phyloP scores from a whole-genome alignment of 2,888 invertebrate genomes.

The Epinotia ramella region DNA sequence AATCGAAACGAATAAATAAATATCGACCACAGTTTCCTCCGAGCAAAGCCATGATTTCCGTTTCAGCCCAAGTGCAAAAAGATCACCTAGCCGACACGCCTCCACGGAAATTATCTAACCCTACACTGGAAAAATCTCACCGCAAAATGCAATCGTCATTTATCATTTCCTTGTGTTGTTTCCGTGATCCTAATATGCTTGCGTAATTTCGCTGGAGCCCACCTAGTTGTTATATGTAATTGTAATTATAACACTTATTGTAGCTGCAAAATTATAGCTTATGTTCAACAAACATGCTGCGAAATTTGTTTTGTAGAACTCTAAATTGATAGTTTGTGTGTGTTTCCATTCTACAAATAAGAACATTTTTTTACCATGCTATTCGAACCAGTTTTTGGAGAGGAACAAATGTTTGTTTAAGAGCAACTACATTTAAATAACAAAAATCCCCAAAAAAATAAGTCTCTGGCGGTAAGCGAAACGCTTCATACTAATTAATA shows the following conservation, averaged over 20 bases:
- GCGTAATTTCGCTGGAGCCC: slow-evolving; percentile 1
- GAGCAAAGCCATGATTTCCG: slow-evolving; percentile 12
- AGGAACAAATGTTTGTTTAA: no score
- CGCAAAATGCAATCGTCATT: slow-evolving; percentile 33
- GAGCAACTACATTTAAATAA: no score
- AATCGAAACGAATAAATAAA: not conserved
- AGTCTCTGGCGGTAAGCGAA: no score
- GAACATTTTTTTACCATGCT: no score
- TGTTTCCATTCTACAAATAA: no score
- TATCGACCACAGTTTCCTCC: not conserved
- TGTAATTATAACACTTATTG: not conserved
- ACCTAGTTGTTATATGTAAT: not conserved
- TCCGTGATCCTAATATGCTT: slow-evolving; percentile 21
- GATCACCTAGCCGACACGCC: not conserved
- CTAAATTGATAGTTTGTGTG: no score
- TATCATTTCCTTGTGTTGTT: slow-evolving; percentile 28
- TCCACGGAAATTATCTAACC: slow-evolving; percentile 31
- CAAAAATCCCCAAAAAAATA: no score
- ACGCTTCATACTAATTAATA: no score
- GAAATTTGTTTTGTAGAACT: no score
- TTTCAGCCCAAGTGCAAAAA: not conserved
- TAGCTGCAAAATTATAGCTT: no score
- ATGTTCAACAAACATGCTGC: no score
- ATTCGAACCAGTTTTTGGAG: no score
- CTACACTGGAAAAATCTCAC: slow-evolving; percentile 19